These are phyloP conservation scores for Daktulosphaira vitifoliae DNA, from an alignment of 1,140 invertebrate species.

Conservation along the genomic window DNA sequence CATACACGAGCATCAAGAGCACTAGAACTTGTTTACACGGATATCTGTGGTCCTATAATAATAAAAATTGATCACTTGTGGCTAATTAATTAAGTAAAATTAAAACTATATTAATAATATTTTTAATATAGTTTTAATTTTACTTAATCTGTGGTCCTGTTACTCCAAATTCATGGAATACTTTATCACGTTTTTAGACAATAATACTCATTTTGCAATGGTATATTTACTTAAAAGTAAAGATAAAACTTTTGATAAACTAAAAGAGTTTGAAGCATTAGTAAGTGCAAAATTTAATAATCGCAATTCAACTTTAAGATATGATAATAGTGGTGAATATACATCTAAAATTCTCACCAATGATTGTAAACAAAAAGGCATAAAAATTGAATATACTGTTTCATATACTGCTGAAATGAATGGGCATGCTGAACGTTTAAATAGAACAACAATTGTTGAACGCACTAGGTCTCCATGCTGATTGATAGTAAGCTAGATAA, in stretches of 20 bases:
- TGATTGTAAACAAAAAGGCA: conserved; percentile 39
- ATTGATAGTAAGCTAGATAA: conserved; percentile 36
- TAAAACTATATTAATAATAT: too few relatives aligned
- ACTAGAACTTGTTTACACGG: conserved; percentile 41
- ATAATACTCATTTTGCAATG: conserved; percentile 41
- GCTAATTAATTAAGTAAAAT: too few relatives aligned
- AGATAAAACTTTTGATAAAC: too few relatives aligned
- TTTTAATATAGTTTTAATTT: too few relatives aligned
- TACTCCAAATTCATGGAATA: conserved; percentile 39
- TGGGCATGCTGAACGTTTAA: conserved; percentile 42
- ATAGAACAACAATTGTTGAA: conserved; percentile 40
- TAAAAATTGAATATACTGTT: conserved; percentile 39
- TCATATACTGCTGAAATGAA: conserved; percentile 41
- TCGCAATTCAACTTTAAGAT: conserved; percentile 8
- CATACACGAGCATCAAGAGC: conserved; percentile 36
- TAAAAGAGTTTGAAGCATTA: too few relatives aligned
- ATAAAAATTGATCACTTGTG: too few relatives aligned
- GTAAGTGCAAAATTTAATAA: neutral
- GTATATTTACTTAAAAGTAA: conserved; percentile 37
- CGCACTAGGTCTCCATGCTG: conserved; percentile 40
- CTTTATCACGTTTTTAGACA: conserved; percentile 43
- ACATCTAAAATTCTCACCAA: conserved; percentile 34
- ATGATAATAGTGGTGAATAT: conserved; percentile 35
- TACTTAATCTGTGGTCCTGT: too few relatives aligned
- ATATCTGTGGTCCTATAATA: conserved; percentile 42